Conservation (phyloP, 2,888 invertebrate genomes). For the Melinaea marsaeus region DNA sequence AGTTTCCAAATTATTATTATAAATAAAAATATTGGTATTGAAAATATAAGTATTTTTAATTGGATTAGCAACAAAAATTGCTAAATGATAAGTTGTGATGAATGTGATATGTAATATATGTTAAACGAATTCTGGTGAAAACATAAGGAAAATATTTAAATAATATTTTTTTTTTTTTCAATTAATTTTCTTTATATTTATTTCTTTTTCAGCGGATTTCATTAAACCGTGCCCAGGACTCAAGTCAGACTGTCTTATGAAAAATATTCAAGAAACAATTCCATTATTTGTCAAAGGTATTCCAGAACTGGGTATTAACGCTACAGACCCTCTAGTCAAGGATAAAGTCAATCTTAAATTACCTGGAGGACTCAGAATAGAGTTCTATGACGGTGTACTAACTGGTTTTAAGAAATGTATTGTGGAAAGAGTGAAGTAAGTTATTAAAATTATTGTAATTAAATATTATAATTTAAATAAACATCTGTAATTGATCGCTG, state of each 20-base stretch:
- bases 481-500: too few relatives aligned
- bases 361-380: constrained; percentile 53
- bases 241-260: constrained; percentile 52
- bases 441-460: too few relatives aligned
- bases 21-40: too few relatives aligned
- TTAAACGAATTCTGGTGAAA: too few relatives aligned
- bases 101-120: too few relatives aligned
- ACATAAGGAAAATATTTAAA: background rate
- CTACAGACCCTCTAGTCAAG: constrained; percentile 49
- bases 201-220: constrained; percentile 43
- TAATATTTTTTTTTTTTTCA: background rate
- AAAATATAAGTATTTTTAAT: too few relatives aligned
- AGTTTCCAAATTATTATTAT: too few relatives aligned
- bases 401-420: constrained; percentile 57
- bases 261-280: constrained; percentile 47
- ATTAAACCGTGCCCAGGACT: constrained; percentile 49
- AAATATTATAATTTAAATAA: too few relatives aligned
- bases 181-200: background rate
- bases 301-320: constrained; percentile 44
- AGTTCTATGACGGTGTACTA: constrained; percentile 47
- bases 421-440: constrained; percentile 52
- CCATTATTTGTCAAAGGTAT: constrained; percentile 53
- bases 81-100: too few relatives aligned
- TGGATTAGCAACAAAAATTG: too few relatives aligned
- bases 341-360: constrained; percentile 43